Evolutionary conservation across 1,140 invertebrate genomes (phyloP).

Genomic region (Drosophila nikananu): DNA sequence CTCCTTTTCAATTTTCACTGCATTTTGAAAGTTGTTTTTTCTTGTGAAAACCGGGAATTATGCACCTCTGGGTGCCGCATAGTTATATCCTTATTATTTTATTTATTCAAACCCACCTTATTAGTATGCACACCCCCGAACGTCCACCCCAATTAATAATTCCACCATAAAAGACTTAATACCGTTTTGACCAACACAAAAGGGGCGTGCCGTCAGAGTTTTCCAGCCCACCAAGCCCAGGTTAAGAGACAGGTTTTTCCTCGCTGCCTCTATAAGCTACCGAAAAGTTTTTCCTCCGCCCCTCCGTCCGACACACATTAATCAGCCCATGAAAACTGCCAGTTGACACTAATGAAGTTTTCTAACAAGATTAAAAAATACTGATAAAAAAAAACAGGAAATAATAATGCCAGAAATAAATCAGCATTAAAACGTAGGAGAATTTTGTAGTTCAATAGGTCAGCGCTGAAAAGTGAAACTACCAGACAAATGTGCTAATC

Average conservation of each 20-base stretch:
- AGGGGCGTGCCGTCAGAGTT: conserved; percentile 60
- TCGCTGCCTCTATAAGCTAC: conserved; percentile 9
- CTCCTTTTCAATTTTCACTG: not conserved
- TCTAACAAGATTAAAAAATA: conserved; percentile 70
- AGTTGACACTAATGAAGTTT: conserved; percentile 82
- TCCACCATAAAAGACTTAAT: conserved; percentile 76
- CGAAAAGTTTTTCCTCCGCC: conserved; percentile 53
- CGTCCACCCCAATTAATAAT: conserved; percentile 70
- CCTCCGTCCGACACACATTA: conserved; percentile 67
- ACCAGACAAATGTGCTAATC: conserved; percentile 77
- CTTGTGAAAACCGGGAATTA: not conserved
- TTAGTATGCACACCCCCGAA: conserved; percentile 46
- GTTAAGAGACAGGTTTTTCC: conserved; percentile 49
- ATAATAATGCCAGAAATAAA: conserved; percentile 33
- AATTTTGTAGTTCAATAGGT: conserved; percentile 70
- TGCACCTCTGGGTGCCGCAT: not conserved
- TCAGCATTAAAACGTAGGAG: conserved; percentile 31
- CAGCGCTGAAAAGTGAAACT: conserved; percentile 74
- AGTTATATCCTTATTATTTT: conserved; percentile 44
- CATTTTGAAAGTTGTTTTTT: conserved; percentile 67
- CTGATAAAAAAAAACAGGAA: conserved; percentile 61
- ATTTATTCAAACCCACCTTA: conserved; percentile 30
- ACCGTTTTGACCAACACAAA: conserved; percentile 62
- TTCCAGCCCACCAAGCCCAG: conserved; percentile 4
- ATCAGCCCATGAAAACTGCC: conserved; percentile 58